phyloP scores from a whole-genome alignment of 2,888 invertebrate species.

The Phengaris alcon region DNA sequence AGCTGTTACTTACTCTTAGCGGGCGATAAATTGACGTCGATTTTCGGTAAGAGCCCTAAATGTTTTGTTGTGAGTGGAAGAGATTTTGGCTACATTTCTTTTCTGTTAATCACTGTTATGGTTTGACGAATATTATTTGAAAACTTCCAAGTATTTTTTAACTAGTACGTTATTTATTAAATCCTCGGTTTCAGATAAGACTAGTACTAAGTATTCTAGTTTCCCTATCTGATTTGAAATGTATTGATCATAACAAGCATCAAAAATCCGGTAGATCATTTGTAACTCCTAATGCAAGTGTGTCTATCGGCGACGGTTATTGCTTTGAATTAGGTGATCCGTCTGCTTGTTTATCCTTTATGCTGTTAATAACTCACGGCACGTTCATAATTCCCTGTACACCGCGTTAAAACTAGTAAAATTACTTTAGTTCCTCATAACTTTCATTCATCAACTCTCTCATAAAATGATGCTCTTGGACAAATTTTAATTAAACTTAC shows the following conservation, averaged over 20 bases:
- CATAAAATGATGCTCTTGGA: conserved; percentile 6
- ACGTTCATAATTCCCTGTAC: neutral
- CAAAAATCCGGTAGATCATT: neutral
- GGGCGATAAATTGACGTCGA: conserved; percentile 57
- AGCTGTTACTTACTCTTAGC: conserved; percentile 54
- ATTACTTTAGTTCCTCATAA: conserved; percentile 10
- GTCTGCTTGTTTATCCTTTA: neutral
- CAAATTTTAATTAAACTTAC: conserved; percentile 29
- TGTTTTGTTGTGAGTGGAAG: conserved; percentile 21
- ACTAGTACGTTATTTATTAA: too few relatives aligned
- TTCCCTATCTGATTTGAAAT: too few relatives aligned
- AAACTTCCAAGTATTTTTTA: too few relatives aligned
- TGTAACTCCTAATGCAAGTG: neutral
- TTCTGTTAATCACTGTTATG: neutral
- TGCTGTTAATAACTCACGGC: neutral
- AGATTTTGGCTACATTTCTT: neutral
- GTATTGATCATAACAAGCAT: neutral
- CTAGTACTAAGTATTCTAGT: too few relatives aligned
- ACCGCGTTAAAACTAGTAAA: neutral
- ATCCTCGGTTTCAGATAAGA: too few relatives aligned
- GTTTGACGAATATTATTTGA: too few relatives aligned
- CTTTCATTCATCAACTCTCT: conserved; percentile 17
- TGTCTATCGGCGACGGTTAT: too few relatives aligned
- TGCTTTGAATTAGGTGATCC: neutral
- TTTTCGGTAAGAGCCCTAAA: conserved; percentile 54